Percentiles rank a stretch among this genome's conserved stretches.
phyloP scores from a whole-genome alignment of 30 jellyfish, hydroid and myxozoan genomes.

The Mastigias papua region DNA sequence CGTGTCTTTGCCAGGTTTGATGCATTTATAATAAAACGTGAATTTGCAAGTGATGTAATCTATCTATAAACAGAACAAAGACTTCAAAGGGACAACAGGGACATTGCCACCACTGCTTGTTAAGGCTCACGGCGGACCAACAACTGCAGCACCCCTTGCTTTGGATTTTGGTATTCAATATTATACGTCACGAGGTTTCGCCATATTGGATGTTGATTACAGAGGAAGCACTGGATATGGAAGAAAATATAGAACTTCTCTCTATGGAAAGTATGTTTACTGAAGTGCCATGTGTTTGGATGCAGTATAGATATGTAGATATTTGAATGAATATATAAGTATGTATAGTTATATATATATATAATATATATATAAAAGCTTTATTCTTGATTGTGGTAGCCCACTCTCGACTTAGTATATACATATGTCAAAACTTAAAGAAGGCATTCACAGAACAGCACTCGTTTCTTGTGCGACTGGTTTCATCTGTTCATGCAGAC shows the following conservation, averaged over 20 bases:
- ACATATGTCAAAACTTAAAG: too few species aligned
- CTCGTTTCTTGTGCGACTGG: too few species aligned
- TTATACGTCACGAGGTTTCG: constrained; percentile 92
- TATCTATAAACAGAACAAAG: constrained; percentile 62
- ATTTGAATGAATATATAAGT: too few species aligned
- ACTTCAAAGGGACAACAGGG: constrained; percentile 75
- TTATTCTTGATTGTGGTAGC: too few species aligned
- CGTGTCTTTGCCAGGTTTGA: too few species aligned
- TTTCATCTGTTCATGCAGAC: too few species aligned
- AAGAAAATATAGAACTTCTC: constrained; percentile 66
- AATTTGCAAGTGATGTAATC: not conserved
- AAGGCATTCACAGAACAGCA: too few species aligned
- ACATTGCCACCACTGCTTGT: constrained; percentile 82
- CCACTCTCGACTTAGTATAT: too few species aligned
- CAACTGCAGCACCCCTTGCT: constrained; percentile 79
- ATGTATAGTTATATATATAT: too few species aligned
- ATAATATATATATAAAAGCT: too few species aligned
- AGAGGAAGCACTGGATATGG: constrained; percentile 96
- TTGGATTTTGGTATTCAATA: constrained; percentile 79
- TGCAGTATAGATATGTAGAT: too few species aligned
- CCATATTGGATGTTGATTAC: constrained; percentile 85
- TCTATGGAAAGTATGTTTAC: constrained; percentile 78
- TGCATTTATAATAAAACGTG: not conserved
- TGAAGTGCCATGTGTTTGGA: too few species aligned
- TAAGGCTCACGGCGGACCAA: constrained; percentile 92